Percentiles rank a stretch among this genome's conserved stretches.
These are phyloP conservation scores for Albula goreensis DNA, from an alignment of 2,113 vertebrate species.

Conservation along the genomic window DNA sequence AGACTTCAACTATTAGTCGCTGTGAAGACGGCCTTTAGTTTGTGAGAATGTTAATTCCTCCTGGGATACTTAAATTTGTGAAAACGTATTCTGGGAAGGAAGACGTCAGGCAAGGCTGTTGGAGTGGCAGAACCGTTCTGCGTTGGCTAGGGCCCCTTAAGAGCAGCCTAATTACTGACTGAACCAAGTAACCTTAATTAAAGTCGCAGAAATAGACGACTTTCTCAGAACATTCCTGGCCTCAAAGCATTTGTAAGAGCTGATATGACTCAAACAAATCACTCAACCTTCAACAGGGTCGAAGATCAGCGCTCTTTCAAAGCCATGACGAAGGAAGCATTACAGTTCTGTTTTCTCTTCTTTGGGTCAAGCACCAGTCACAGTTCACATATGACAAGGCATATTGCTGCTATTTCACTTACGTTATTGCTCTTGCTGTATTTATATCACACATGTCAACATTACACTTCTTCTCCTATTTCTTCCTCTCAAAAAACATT, in stretches of 20 bases:
- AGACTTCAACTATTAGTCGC: background rate
- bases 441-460: background rate
- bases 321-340: background rate
- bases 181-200: too few relatives aligned
- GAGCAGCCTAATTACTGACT: background rate
- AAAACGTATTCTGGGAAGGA: background rate
- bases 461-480: background rate
- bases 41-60: background rate
- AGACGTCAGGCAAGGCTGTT: background rate
- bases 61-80: background rate
- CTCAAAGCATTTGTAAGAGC: background rate
- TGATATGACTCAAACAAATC: background rate
- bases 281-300: background rate
- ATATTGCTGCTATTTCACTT: conserved; percentile 14
- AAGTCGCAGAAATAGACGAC: background rate
- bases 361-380: conserved; percentile 11
- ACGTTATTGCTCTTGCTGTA: background rate
- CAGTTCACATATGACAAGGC: background rate
- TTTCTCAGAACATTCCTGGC: background rate
- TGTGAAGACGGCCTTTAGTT: conserved; percentile 4
- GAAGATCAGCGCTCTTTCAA: background rate
- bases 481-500: background rate
- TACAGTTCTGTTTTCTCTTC: background rate
- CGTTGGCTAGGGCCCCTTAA: background rate
- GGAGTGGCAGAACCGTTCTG: conserved; percentile 1